Percentiles rank a stretch among this genome's conserved stretches.
Evolutionary conservation across 2,113 vertebrate genomes (phyloP).

Genomic region (Spermophilus dauricus): DNA sequence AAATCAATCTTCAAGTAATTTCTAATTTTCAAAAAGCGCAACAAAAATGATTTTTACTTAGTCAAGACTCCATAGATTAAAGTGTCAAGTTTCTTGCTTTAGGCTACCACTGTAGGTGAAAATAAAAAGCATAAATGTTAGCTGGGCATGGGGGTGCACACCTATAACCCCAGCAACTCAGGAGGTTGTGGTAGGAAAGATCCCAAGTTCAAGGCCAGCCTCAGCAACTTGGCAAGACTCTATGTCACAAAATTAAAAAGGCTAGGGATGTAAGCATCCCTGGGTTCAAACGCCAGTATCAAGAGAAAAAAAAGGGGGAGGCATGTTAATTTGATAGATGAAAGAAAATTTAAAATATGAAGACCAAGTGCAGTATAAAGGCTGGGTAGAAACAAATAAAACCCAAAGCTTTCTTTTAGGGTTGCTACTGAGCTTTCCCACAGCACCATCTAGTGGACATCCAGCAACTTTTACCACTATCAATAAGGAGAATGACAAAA

Average conservation of each 20-base stretch:
- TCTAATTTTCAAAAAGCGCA: not conserved
- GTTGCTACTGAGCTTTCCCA: not conserved
- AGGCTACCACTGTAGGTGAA: constrained; percentile 34
- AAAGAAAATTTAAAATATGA: constrained; percentile 27
- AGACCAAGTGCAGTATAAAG: not conserved
- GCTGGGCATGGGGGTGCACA: no score
- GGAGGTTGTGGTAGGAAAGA: no score
- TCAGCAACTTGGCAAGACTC: no score
- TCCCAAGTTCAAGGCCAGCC: no score
- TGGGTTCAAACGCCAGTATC: no score
- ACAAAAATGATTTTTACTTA: not conserved
- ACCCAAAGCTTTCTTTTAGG: not conserved
- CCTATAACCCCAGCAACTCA: no score
- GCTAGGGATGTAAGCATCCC: no score
- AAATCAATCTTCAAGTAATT: constrained; percentile 4
- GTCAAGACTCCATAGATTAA: not conserved
- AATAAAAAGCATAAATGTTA: not conserved
- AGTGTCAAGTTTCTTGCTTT: not conserved
- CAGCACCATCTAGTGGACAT: constrained; percentile 74
- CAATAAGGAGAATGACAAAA: not conserved
- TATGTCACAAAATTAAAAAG: no score
- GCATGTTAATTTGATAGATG: not conserved
- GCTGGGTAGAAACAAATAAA: not conserved
- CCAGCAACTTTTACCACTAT: not conserved
- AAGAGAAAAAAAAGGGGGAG: no score